Evolutionary conservation across 1,140 invertebrate species (phyloP).

Genomic region (Polyergus mexicanus): DNA sequence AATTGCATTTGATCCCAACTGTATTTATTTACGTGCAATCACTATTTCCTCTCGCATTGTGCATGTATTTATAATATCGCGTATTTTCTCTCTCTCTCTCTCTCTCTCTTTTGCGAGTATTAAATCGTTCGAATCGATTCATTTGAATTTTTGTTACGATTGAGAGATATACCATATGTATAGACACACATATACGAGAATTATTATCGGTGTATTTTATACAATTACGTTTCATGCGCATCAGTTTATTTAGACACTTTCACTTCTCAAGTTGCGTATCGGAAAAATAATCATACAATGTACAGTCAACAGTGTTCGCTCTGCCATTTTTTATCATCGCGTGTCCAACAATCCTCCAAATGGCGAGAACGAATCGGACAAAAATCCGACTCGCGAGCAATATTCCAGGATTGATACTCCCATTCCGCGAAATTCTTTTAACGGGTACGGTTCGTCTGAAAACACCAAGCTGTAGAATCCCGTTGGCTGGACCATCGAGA

Average conservation of each 20-base stretch:
- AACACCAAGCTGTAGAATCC: slow-evolving; percentile 12
- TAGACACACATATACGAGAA: background rate
- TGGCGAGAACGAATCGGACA: background rate
- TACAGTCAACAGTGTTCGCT: background rate
- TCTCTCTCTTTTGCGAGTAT: background rate
- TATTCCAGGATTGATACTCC: background rate
- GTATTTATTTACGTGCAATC: slow-evolving; percentile 30
- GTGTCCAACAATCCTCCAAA: background rate
- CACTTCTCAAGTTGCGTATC: background rate
- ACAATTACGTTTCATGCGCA: too few relatives aligned
- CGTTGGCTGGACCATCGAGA: slow-evolving; percentile 24
- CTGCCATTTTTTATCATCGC: background rate
- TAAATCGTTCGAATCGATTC: background rate
- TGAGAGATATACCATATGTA: background rate
- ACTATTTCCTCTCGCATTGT: background rate
- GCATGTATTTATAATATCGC: background rate
- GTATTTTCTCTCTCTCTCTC: too few relatives aligned
- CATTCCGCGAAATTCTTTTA: background rate
- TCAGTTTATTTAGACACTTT: background rate
- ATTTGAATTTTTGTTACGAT: slow-evolving; percentile 5
- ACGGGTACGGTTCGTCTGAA: slow-evolving; percentile 6
- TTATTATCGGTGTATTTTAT: background rate
- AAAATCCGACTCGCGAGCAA: background rate
- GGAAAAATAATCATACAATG: background rate
- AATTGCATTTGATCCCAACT: slow-evolving; percentile 25